Percentiles rank a stretch among this genome's conserved stretches.
Conservation (phyloP, 2,888 invertebrate genomes). For the Cheilosia soror region DNA sequence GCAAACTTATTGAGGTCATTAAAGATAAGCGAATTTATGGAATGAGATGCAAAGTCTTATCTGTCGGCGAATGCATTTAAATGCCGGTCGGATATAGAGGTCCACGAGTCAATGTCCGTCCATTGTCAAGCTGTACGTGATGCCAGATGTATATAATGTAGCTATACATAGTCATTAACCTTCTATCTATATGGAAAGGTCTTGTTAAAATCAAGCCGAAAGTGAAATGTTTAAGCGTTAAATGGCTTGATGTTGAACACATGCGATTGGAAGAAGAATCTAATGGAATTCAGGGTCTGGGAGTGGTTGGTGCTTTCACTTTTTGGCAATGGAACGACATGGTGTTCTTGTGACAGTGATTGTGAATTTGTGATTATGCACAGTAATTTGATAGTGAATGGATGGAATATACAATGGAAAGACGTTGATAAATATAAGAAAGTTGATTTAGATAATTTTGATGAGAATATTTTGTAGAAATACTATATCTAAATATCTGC, state of each 20-base stretch:
- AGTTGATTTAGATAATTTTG: too few relatives aligned
- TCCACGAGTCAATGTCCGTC: constrained; percentile 34
- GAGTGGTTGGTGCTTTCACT: constrained; percentile 60
- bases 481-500: too few relatives aligned
- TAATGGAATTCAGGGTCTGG: constrained; percentile 20
- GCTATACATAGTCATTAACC: constrained; percentile 47
- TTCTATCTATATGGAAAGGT: constrained; percentile 3
- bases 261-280: constrained; percentile 14
- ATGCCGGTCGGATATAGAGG: constrained; percentile 28
- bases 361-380: constrained; percentile 21
- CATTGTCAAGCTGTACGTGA: constrained; percentile 21
- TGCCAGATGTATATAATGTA: constrained; percentile 20
- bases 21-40: constrained; percentile 10
- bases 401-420: constrained; percentile 9
- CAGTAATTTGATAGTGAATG: constrained; percentile 15
- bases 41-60: constrained; percentile 3
- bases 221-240: constrained; percentile 46
- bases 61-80: constrained; percentile 32
- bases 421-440: neutral
- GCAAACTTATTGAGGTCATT: constrained; percentile 36
- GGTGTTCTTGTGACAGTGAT: constrained; percentile 12
- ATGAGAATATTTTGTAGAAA: too few relatives aligned
- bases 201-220: constrained; percentile 27
- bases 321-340: constrained; percentile 20
- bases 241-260: constrained; percentile 17